These are phyloP conservation scores for Gephyroberyx darwinii DNA, from an alignment of 2,797 vertebrate species.

Conservation along the genomic window DNA sequence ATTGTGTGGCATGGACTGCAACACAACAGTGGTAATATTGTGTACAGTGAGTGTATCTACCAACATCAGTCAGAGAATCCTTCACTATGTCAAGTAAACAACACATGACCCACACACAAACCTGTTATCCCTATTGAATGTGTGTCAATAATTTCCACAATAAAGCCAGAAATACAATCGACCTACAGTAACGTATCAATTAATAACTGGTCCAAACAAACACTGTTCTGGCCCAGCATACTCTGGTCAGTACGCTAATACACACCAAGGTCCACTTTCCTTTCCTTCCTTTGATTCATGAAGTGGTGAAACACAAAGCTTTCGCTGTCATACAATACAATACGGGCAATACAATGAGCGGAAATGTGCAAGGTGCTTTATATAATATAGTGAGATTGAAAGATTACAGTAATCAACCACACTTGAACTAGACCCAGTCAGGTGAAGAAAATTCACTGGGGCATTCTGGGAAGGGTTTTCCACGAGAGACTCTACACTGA, in stretches of 20 bases:
- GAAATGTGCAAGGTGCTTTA: conserved; percentile 70
- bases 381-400: conserved; percentile 64
- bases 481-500: conserved; percentile 8
- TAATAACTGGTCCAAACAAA: conserved; percentile 5
- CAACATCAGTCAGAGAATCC: background rate
- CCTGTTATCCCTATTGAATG: background rate
- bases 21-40: no score
- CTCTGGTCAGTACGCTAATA: background rate
- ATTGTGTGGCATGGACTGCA: no score
- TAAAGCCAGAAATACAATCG: background rate
- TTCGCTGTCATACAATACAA: conserved; percentile 44
- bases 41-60: no score
- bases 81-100: background rate
- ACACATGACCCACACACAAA: background rate
- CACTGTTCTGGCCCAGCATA: conserved; percentile 1
- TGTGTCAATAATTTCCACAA: background rate
- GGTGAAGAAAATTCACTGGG: conserved; percentile 61
- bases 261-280: conserved; percentile 13
- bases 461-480: conserved; percentile 44
- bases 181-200: conserved; percentile 2
- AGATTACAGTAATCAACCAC: conserved; percentile 57
- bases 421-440: conserved; percentile 55
- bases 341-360: conserved; percentile 76
- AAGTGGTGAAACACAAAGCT: conserved; percentile 40
- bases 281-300: background rate